These are phyloP conservation scores for Butorides virescens DNA, from an alignment of 2,113 vertebrate genomes.

Conservation along the genomic window DNA sequence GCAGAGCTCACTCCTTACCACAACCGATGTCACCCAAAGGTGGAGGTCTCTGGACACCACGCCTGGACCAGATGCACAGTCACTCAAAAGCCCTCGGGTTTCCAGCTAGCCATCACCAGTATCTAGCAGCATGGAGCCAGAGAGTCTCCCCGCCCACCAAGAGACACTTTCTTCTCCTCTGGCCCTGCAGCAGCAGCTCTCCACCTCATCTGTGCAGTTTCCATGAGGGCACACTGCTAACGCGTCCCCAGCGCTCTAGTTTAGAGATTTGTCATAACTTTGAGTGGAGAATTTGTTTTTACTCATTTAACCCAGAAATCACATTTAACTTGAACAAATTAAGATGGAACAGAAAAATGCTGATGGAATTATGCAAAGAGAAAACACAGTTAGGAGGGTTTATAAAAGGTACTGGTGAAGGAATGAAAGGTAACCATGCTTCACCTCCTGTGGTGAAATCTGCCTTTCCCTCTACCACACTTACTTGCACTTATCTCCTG, in stretches of 20 bases:
- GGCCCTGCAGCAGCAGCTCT: not conserved
- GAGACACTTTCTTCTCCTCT: not conserved
- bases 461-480: not conserved
- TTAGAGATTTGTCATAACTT: not conserved
- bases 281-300: not conserved
- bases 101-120: not conserved
- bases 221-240: not conserved
- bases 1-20: not conserved
- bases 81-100: not conserved
- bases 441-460: not conserved
- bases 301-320: not conserved
- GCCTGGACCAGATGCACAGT: not conserved
- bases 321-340: not conserved
- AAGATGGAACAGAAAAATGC: not conserved
- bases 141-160: not conserved
- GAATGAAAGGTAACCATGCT: not conserved
- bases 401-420: not conserved
- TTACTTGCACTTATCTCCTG: not conserved
- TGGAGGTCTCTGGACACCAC: not conserved
- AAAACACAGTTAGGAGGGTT: not conserved
- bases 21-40: not conserved
- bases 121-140: not conserved
- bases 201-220: not conserved
- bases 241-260: rapidly evolving
- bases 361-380: not conserved